Percentiles rank a stretch among this genome's conserved stretches.
Evolutionary conservation across 1,140 invertebrate genomes (phyloP).

Genomic region (Aphidius gifuensis): DNA sequence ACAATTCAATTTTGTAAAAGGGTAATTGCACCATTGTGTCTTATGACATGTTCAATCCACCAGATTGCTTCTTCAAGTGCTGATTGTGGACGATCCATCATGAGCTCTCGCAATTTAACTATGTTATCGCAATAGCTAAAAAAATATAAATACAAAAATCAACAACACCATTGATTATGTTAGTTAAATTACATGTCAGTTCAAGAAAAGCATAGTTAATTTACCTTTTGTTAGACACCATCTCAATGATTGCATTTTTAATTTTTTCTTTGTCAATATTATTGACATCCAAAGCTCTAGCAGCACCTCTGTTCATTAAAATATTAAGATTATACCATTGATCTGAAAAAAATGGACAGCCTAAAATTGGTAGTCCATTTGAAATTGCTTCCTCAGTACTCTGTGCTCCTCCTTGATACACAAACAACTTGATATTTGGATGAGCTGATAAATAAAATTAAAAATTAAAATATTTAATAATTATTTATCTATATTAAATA

Average conservation of each 20-base stretch:
- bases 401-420: conserved; percentile 56
- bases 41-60: conserved; percentile 58
- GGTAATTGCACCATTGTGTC: conserved; percentile 37
- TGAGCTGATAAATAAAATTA: conserved; percentile 4
- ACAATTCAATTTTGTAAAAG: neutral
- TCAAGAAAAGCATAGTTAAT: too few species aligned
- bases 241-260: conserved; percentile 32
- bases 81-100: conserved; percentile 45
- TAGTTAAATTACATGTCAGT: too few species aligned
- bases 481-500: too few species aligned
- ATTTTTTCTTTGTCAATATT: conserved; percentile 5
- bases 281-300: conserved; percentile 23
- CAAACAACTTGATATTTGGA: conserved; percentile 47
- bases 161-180: too few species aligned
- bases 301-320: conserved; percentile 27
- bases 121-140: conserved; percentile 26
- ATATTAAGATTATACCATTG: conserved; percentile 47
- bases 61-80: conserved; percentile 50
- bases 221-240: conserved; percentile 35
- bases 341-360: conserved; percentile 54
- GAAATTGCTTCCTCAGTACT: conserved; percentile 51
- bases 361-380: conserved; percentile 52
- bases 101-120: conserved; percentile 29
- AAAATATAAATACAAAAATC: too few species aligned
- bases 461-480: neutral